Percentiles rank a stretch among this genome's conserved stretches.
phyloP scores from a whole-genome alignment of 2,888 invertebrate genomes.

The Drosophila meridionalis region DNA sequence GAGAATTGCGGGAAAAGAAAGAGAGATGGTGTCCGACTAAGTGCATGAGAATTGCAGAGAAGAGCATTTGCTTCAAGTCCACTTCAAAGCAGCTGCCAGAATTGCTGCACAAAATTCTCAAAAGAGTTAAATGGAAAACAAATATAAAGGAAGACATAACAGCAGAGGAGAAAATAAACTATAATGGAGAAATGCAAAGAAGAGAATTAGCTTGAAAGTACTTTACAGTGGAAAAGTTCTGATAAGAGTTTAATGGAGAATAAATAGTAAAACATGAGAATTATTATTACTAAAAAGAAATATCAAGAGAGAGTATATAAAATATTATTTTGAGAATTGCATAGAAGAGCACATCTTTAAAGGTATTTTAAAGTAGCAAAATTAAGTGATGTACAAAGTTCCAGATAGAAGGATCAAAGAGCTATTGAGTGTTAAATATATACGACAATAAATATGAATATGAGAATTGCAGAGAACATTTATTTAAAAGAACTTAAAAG shows the following conservation, averaged over 20 bases:
- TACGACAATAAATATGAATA: neutral
- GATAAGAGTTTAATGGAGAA: neutral
- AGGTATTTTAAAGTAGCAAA: neutral
- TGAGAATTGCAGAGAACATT: neutral
- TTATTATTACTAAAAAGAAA: neutral
- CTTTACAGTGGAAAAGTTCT: neutral
- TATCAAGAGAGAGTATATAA: neutral
- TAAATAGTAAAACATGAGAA: neutral
- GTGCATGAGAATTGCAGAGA: neutral
- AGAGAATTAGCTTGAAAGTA: neutral
- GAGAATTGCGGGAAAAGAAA: neutral
- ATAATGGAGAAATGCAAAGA: neutral
- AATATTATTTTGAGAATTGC: neutral
- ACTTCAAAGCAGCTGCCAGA: constrained; percentile 1
- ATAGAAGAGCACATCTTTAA: neutral
- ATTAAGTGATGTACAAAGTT: too few species aligned
- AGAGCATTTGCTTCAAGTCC: neutral
- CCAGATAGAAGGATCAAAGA: too few species aligned
- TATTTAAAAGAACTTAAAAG: neutral
- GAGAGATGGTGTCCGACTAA: neutral
- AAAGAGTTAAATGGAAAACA: neutral
- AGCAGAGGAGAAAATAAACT: neutral
- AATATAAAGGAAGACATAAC: neutral
- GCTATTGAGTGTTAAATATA: neutral
- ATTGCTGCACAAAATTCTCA: neutral